Conservation (phyloP, 2,888 invertebrate species). For the Parnassius glacialis region DNA sequence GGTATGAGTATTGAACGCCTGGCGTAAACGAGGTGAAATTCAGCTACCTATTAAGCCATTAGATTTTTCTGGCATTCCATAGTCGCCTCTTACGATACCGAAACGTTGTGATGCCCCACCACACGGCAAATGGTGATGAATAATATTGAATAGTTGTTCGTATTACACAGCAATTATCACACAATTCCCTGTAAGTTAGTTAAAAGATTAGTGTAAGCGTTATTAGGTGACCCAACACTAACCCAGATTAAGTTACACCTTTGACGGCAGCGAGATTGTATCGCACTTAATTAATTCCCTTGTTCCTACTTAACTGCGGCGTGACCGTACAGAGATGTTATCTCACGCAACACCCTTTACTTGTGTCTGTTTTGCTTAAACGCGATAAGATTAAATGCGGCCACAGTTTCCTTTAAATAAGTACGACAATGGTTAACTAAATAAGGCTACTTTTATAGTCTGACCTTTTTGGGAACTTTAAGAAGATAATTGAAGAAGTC, state of each 20-base stretch:
- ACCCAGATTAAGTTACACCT: slow-evolving; percentile 21
- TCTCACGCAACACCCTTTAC: slow-evolving; percentile 17
- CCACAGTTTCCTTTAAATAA: slow-evolving; percentile 6
- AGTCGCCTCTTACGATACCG: too few species aligned
- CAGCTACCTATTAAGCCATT: too few species aligned
- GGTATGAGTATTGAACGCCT: too few species aligned
- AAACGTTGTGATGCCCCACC: too few species aligned
- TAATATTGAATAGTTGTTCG: too few species aligned
- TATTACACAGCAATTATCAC: background rate
- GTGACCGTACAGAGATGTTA: slow-evolving; percentile 18
- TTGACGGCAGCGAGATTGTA: slow-evolving; percentile 18
- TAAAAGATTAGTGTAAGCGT: background rate
- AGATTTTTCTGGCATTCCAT: too few species aligned
- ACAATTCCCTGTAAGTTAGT: slow-evolving; percentile 5
- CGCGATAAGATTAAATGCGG: slow-evolving; percentile 9
- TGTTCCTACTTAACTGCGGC: slow-evolving; percentile 18
- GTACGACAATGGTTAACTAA: background rate
- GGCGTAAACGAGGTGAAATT: too few species aligned
- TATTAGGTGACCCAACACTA: slow-evolving; percentile 6
- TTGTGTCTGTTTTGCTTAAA: slow-evolving; percentile 14
- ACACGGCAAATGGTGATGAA: too few species aligned
- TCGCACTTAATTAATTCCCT: slow-evolving; percentile 21
- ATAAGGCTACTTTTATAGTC: too few species aligned
- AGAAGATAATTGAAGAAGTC: too few species aligned
- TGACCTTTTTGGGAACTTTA: too few species aligned